Evolutionary conservation across 2,888 invertebrate species (phyloP), one percentile per base, ranked within the genome.

Genomic region (Thera obeliscata): DNA sequence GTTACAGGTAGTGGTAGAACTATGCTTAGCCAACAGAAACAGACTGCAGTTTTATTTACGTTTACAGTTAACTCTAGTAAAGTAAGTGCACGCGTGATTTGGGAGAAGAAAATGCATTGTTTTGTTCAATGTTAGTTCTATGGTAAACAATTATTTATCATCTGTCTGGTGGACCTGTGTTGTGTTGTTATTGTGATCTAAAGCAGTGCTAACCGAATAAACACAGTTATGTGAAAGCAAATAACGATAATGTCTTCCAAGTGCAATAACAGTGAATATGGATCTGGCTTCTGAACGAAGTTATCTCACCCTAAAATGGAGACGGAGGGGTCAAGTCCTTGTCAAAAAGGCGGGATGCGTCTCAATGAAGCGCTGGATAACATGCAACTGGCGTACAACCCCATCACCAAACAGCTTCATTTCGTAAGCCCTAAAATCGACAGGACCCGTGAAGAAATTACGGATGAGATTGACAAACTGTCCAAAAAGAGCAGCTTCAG

Each of bases 321-420:
- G 74, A 91, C 90, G 92, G 88, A 91, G 77, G 80, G 83, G 72
- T 81, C 86, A 65, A 66, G 60, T 52, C 89, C 93, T 75, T 93
- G 93, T 82, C 88, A 88, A 78, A 93, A 91, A 84, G 90, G 94
- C 82, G 95, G 94, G 83, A 90, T 95, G 85, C 94, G 94, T 71
- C 91, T 96, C 71, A 95, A 95, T 81, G 95, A 96, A 87, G 96
- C 96, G 62, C 87, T 96, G 78, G 95, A 96, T 82, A 96, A 95
- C 84, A 96, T 96, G 92, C 96, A 96, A 74, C 87, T 96, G 72
- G 96, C 96, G 2, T 96, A 96, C 87, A 96, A 96, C 84, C 96
- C 96, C 11, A 94, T 96, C 58, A 96, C 96, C 36, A 96, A 96
- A 83, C 96, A 96, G 78, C 87, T 96, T 71, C 96, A 96, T 86